Evolutionary conservation across 2,888 invertebrate genomes (phyloP), one percentile per base, ranked within the genome.

Genomic region (Aphodius sticticus): DNA sequence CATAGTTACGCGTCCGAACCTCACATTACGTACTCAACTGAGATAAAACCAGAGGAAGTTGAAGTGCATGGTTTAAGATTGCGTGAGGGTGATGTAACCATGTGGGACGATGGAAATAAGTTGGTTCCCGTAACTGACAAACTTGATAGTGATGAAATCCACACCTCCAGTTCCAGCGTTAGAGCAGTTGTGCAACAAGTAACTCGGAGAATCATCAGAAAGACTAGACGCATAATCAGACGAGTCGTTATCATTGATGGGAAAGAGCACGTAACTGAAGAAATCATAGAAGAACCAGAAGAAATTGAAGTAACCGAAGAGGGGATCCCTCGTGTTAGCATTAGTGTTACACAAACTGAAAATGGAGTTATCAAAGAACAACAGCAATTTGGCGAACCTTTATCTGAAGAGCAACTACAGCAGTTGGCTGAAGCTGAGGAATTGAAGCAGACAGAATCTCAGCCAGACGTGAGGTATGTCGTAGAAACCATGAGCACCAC

Each of bases 221-320:
- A 94, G 84, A 94, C 94, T 15, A 91, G 94, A 75, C 93, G 94
- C 82, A 94, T 96, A 16, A 94, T 96, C 77, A 92, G 95, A 78
- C 93, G 94, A 83, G 92, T 95, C 2, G 94, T 94, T 0, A 93
- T 96, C 6, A 92, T 96, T 80, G 94, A 96, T 87, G 96, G 96
- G 0, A 95, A 95, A 88, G 96, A 96, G 89, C 94, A 94, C 81
- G 92, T 95, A 0, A 94, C 94, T 6, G 96, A 96, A 88, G 96
- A 96, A 89, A 89, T 96, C 0, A 91, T 96, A 71, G 96, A 96
- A 86, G 96, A 96, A 87, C 96, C 96, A 0, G 96, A 95, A 85
- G 93, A 94, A 87, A 90, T 95, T 5, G 94, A 95, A 89, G 91
- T 94, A 9, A 92, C 92, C 53, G 94, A 94, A 86, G 93, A 96